Percentiles rank a stretch among this genome's conserved stretches.
Conservation (phyloP, 2,113 vertebrate species). For the Lipophrys pholis region DNA sequence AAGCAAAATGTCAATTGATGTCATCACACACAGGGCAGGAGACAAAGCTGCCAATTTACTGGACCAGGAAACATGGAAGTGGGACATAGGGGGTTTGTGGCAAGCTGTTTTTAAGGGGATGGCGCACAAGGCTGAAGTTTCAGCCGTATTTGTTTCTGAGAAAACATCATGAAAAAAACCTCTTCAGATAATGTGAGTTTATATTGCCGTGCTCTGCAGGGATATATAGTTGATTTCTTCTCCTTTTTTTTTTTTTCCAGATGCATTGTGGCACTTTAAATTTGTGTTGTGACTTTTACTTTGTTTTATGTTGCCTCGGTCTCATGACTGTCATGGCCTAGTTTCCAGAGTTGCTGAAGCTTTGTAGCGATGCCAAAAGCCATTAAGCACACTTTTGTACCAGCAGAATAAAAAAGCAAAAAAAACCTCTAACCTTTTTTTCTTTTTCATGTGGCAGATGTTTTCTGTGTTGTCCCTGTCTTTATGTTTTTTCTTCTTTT, state of each 20-base stretch:
- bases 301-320: conserved; percentile 36
- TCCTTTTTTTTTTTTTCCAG: background rate
- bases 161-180: conserved; percentile 30
- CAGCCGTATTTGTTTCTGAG: conserved; percentile 34
- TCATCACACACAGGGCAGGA: conserved; percentile 8
- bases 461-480: conserved; percentile 10
- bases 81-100: conserved; percentile 7
- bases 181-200: conserved; percentile 27
- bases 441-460: conserved; percentile 24
- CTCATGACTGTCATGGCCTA: conserved; percentile 60
- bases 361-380: conserved; percentile 65
- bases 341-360: conserved; percentile 56
- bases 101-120: conserved; percentile 50
- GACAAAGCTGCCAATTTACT: conserved; percentile 34
- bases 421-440: background rate
- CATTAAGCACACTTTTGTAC: conserved; percentile 58
- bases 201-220: conserved; percentile 23
- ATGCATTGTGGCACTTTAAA: conserved; percentile 29
- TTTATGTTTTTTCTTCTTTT: conserved; percentile 9
- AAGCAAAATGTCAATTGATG: conserved; percentile 43
- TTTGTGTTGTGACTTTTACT: conserved; percentile 36
- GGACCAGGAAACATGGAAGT: conserved; percentile 25
- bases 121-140: conserved; percentile 28
- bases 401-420: conserved; percentile 13
- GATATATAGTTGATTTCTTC: background rate